Base-by-base conservation (phyloP, 37 sponge, comb jelly and placozoan species). In the Lycopodina hypogea region DNA sequence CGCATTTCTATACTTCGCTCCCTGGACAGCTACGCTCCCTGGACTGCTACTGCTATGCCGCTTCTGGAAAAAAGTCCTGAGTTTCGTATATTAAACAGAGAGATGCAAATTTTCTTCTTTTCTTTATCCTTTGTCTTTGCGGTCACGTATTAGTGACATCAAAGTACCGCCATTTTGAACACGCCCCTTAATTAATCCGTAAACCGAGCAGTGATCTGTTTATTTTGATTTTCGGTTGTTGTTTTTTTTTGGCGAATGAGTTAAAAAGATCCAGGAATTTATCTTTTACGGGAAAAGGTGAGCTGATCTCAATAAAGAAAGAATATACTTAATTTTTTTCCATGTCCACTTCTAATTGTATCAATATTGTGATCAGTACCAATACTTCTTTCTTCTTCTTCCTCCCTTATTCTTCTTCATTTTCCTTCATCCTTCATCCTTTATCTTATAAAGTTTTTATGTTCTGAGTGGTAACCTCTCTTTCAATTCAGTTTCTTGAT, bases 141-240 rank as follows among this genome's bases (percentile, higher is more conserved):
- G 71, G 45, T 70, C 71, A 9, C 38, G 2, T 70, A 41, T 41
- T 28, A 29, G 4, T 45, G 23, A 75, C 60, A 75, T 75, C 75
- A 75, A 75, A 75, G 75, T 37, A 21, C 75, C 75, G 75, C 1
- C 58, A 33, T 56, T 35, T 65, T 34, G 66, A 2, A 33, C 11
- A 65, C 66, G 35, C 66, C 32, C 4, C 18, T 12, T 32, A 34
- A 65, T 30, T 30, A 30, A 65, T 32, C 66, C 56, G 56, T 55
- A 56, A 28, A 53, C 71, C 30, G 34, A 38, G 3, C 55, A 50
- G 79, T 68, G 51, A 45, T 64, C 68, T 68, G 30, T 55, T 53
- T 36, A 80, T 80, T n/a, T n/a, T 70, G 70, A 70, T 80, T 60
- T 80, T 71, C 80, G 59, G 71, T 70, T 68, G 53, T 69, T 66